A percentile compares a stretch with the other conserved stretches of the same genome.
These are phyloP conservation scores for Drosophila leonis DNA, from an alignment of 2,888 invertebrate genomes.

Conservation along the genomic window DNA sequence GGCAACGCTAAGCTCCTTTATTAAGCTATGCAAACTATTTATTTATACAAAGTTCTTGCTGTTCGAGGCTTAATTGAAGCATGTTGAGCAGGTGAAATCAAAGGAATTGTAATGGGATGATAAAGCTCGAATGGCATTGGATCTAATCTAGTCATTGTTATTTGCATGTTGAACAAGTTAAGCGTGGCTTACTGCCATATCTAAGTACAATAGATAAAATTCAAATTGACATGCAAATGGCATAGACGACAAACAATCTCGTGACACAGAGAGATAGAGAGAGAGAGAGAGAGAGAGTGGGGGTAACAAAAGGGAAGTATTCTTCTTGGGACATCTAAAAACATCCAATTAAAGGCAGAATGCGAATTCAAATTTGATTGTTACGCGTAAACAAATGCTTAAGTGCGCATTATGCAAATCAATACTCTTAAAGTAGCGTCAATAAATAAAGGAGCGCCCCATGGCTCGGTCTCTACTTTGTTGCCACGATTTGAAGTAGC, in stretches of 20 bases:
- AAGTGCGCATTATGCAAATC: constrained; percentile 81
- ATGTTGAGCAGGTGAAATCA: constrained; percentile 16
- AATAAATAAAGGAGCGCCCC: constrained; percentile 64
- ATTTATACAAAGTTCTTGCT: not conserved
- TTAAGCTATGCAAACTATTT: constrained; percentile 9
- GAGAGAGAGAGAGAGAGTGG: not conserved
- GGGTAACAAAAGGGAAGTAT: not conserved
- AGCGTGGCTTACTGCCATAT: constrained; percentile 64
- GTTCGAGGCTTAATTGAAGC: constrained; percentile 1
- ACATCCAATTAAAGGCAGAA: constrained; percentile 79
- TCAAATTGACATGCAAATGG: constrained; percentile 78
- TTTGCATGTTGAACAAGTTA: constrained; percentile 74
- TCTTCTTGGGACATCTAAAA: constrained; percentile 47
- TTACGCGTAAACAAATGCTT: constrained; percentile 81
- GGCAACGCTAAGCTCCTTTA: not conserved
- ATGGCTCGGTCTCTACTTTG: not conserved
- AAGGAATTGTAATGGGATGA: constrained; percentile 1
- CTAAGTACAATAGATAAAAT: constrained; percentile 71
- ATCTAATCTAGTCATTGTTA: constrained; percentile 65
- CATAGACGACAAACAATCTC: constrained; percentile 37
- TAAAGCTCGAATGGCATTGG: constrained; percentile 27
- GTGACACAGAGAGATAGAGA: not conserved
- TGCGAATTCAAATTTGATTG: constrained; percentile 81
- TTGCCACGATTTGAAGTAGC: constrained; percentile 32
- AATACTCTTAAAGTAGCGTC: constrained; percentile 80